phyloP scores from a whole-genome alignment of 2,113 vertebrate genomes.

The Marmota monax region DNA sequence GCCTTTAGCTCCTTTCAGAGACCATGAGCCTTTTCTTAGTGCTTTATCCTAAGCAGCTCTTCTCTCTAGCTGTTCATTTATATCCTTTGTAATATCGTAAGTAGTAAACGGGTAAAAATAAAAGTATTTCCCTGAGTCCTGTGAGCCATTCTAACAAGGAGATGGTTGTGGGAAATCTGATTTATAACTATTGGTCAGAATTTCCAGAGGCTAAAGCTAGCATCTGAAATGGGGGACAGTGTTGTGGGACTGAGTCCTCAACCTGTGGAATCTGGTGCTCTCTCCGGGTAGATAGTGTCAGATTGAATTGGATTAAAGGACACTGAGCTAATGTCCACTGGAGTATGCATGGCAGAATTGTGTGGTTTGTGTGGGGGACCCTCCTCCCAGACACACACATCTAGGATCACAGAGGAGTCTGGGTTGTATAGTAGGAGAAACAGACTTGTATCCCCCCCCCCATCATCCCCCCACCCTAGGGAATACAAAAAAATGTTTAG shows the following conservation, averaged over 20 bases:
- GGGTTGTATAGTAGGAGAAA: not conserved
- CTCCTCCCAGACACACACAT: not conserved
- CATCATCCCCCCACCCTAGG: too few species aligned
- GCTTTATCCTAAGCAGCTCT: not conserved
- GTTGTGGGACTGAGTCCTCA: not conserved
- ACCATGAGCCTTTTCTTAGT: not conserved
- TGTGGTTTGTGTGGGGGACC: not conserved
- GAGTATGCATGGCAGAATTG: not conserved
- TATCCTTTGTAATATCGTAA: not conserved
- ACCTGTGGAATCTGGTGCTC: not conserved
- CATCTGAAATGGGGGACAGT: not conserved
- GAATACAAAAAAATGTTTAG: not conserved
- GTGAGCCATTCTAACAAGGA: not conserved
- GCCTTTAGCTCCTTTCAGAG: not conserved
- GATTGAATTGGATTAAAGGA: not conserved
- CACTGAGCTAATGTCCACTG: not conserved
- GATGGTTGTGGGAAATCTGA: not conserved
- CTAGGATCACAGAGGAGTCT: not conserved
- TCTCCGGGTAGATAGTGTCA: not conserved
- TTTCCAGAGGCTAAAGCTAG: not conserved
- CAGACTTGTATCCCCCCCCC: not conserved
- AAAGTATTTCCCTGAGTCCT: not conserved
- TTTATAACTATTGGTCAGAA: not conserved
- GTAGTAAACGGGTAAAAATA: not conserved
- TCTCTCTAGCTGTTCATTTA: not conserved